phyloP scores from a whole-genome alignment of 1,140 invertebrate species.

The Heliothis subflexa region DNA sequence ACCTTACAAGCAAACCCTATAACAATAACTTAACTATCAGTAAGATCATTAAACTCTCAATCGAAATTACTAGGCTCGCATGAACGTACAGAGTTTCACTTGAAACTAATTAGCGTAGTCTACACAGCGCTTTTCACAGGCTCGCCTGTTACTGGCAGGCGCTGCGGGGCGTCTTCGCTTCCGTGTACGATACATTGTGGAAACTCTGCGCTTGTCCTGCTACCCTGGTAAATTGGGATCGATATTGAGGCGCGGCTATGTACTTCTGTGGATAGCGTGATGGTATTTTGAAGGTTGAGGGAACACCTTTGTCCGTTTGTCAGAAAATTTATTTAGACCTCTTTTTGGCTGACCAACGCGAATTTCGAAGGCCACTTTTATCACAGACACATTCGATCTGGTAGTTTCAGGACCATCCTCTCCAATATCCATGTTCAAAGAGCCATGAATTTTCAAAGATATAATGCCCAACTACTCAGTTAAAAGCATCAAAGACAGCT shows the following conservation, averaged over 20 bases:
- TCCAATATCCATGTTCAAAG: neutral
- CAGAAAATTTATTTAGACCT: neutral
- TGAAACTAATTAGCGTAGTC: slow-evolving; percentile 58
- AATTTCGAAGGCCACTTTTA: too few species aligned
- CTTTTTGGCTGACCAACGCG: neutral
- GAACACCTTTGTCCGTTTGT: neutral
- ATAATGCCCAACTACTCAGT: neutral
- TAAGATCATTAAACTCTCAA: slow-evolving; percentile 45
- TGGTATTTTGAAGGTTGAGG: slow-evolving; percentile 38
- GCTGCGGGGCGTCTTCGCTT: slow-evolving; percentile 51
- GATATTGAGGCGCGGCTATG: slow-evolving; percentile 45
- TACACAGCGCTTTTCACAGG: slow-evolving; percentile 48
- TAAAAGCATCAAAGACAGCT: slow-evolving; percentile 42
- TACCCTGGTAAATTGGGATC: slow-evolving; percentile 48
- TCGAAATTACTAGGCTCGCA: slow-evolving; percentile 56
- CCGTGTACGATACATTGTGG: slow-evolving; percentile 46
- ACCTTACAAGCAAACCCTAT: neutral
- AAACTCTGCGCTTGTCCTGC: slow-evolving; percentile 46
- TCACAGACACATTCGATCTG: too few species aligned
- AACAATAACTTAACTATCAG: slow-evolving; percentile 41
- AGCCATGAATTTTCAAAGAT: neutral
- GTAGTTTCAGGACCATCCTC: too few species aligned
- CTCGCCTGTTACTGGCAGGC: slow-evolving; percentile 51
- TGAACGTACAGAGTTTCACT: slow-evolving; percentile 44
- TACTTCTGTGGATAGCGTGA: slow-evolving; percentile 44